Evolutionary conservation across 1,140 invertebrate genomes (phyloP).

Genomic region (Dysdera silvatica): DNA sequence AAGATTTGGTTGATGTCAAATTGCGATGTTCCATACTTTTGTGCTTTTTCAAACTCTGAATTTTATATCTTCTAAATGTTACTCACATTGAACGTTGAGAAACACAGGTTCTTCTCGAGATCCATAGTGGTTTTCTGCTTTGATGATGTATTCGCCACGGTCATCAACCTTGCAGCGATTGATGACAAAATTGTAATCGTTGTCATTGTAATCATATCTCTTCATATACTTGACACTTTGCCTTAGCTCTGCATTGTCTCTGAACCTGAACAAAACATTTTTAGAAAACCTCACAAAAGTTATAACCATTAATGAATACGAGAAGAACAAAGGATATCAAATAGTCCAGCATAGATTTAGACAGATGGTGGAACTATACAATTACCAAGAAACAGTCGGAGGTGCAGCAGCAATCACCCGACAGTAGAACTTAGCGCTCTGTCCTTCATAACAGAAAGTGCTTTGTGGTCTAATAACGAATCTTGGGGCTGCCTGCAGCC

Average conservation of each 20-base stretch:
- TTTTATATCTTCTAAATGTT: too few species aligned
- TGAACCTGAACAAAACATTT: constrained; percentile 36
- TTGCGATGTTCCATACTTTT: too few species aligned
- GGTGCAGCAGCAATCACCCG: constrained; percentile 88
- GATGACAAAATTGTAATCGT: constrained; percentile 93
- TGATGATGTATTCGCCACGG: constrained; percentile 92
- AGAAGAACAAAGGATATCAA: too few species aligned
- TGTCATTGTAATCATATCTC: constrained; percentile 73
- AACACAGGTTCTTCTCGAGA: constrained; percentile 92
- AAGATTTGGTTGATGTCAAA: too few species aligned
- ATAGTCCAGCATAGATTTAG: background rate
- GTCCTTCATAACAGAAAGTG: constrained; percentile 92
- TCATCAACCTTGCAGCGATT: constrained; percentile 91
- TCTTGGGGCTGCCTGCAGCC: constrained; percentile 90
- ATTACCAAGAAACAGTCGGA: constrained; percentile 88
- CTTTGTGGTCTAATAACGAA: constrained; percentile 95
- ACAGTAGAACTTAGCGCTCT: constrained; percentile 94
- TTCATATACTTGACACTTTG: constrained; percentile 99
- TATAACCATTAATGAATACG: too few species aligned
- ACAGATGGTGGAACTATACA: background rate
- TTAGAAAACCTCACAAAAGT: background rate
- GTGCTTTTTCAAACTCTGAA: too few species aligned
- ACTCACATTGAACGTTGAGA: constrained; percentile 86
- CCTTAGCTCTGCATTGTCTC: constrained; percentile 81
- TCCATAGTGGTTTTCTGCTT: constrained; percentile 96